A percentile compares a stretch with the other conserved stretches of the same genome.
These are phyloP conservation scores for Drosophila infuscata DNA, from an alignment of 2,888 invertebrate genomes.

Conservation along the genomic window DNA sequence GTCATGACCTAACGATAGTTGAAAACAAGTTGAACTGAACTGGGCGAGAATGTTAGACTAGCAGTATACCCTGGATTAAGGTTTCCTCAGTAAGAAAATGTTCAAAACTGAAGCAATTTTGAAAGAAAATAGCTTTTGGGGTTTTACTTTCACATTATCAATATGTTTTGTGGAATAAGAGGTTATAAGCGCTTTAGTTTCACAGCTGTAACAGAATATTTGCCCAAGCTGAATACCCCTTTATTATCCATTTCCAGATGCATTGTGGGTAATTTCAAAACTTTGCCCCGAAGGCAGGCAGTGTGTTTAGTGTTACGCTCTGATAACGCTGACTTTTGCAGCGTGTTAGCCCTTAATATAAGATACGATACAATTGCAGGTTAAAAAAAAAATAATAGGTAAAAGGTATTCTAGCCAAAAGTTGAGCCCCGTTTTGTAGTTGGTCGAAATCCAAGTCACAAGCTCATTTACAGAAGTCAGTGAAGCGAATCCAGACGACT, in stretches of 20 bases:
- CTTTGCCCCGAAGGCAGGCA: background rate
- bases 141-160: background rate
- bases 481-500: constrained; percentile 22
- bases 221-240: background rate
- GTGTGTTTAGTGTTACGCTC: constrained; percentile 57
- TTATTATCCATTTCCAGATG: background rate
- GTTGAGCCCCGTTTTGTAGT: constrained; percentile 1
- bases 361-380: background rate
- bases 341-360: constrained; percentile 3
- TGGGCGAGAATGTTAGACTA: background rate
- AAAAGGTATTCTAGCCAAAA: background rate
- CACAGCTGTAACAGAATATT: background rate
- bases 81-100: background rate
- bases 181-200: background rate
- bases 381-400: background rate
- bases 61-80: background rate
- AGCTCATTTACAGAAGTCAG: constrained; percentile 22
- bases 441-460: constrained; percentile 17
- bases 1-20: constrained; percentile 34
- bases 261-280: background rate
- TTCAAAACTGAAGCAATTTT: background rate
- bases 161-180: background rate
- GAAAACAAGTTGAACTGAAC: constrained; percentile 2
- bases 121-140: background rate
- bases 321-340: constrained; percentile 44